Evolutionary conservation across 2,888 invertebrate genomes (phyloP).

Genomic region (Dyspetes luteomarginatus): DNA sequence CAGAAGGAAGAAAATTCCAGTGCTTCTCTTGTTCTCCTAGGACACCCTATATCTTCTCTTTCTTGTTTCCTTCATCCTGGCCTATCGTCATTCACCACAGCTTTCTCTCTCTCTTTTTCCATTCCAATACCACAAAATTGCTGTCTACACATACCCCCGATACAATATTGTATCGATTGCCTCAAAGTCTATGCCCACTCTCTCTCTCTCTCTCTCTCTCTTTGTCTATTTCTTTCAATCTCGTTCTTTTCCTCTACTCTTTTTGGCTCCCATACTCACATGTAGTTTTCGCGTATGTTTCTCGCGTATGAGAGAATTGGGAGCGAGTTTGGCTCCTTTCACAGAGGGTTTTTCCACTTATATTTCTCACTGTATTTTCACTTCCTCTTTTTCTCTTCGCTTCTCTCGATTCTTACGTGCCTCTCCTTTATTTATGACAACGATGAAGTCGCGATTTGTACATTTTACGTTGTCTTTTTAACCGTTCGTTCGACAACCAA

Average conservation of each 20-base stretch:
- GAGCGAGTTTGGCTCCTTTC: constrained; percentile 22
- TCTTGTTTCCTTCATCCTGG: constrained; percentile 11
- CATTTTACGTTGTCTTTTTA: constrained; percentile 31
- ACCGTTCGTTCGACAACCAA: not conserved
- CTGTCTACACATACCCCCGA: constrained; percentile 67
- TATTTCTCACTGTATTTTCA: constrained; percentile 31
- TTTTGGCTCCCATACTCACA: constrained; percentile 43
- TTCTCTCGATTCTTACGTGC: not conserved
- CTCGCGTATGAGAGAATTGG: constrained; percentile 41
- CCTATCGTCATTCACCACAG: constrained; percentile 51
- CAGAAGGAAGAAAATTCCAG: constrained; percentile 40
- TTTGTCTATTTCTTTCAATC: constrained; percentile 34
- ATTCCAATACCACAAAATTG: constrained; percentile 66
- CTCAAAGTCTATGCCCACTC: constrained; percentile 40
- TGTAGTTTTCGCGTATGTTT: constrained; percentile 30
- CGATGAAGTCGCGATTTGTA: constrained; percentile 45
- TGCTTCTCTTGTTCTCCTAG: constrained; percentile 52
- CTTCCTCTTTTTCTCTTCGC: constrained; percentile 16
- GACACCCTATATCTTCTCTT: constrained; percentile 51
- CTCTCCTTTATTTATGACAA: constrained; percentile 46
- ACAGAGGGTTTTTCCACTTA: not conserved
- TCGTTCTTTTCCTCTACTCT: constrained; percentile 26
- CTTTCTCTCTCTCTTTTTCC: constrained; percentile 49
- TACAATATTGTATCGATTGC: constrained; percentile 68
- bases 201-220: constrained; percentile 52